Evolutionary conservation across 2,113 vertebrate genomes (phyloP).

Genomic region (Calyptomena viridis): DNA sequence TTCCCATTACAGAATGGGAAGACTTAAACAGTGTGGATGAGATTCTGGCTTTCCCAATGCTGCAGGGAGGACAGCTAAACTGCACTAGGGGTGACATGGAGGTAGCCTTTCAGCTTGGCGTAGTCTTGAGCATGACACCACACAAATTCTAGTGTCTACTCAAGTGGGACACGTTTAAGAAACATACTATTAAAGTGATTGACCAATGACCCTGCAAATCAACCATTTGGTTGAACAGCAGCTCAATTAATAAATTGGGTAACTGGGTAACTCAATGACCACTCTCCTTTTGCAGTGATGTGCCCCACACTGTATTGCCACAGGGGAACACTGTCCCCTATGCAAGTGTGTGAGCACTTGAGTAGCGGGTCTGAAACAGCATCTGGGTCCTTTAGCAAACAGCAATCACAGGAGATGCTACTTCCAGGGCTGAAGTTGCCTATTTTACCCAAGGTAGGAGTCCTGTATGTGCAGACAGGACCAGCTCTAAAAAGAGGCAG

Average conservation of each 20-base stretch:
- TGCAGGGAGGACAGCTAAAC: neutral
- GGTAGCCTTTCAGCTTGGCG: neutral
- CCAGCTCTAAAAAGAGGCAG: neutral
- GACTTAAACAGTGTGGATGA: neutral
- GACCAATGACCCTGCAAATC: neutral
- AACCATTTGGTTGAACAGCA: neutral
- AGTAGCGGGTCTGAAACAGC: neutral
- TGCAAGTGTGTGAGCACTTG: neutral
- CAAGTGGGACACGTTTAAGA: neutral
- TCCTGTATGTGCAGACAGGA: neutral
- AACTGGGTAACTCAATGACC: neutral
- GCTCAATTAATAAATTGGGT: neutral
- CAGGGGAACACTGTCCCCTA: neutral
- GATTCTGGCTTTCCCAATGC: neutral
- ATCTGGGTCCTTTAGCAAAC: neutral
- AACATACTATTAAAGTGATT: neutral
- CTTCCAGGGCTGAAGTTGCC: neutral
- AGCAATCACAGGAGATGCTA: neutral
- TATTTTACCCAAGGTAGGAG: neutral
- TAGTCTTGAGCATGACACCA: neutral
- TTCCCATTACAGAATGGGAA: neutral
- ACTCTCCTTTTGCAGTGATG: accelerated
- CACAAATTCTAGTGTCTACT: neutral
- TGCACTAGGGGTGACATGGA: neutral
- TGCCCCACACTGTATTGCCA: neutral